Evolutionary conservation across 2,797 vertebrate genomes (phyloP).

Genomic region (Molothrus ater): DNA sequence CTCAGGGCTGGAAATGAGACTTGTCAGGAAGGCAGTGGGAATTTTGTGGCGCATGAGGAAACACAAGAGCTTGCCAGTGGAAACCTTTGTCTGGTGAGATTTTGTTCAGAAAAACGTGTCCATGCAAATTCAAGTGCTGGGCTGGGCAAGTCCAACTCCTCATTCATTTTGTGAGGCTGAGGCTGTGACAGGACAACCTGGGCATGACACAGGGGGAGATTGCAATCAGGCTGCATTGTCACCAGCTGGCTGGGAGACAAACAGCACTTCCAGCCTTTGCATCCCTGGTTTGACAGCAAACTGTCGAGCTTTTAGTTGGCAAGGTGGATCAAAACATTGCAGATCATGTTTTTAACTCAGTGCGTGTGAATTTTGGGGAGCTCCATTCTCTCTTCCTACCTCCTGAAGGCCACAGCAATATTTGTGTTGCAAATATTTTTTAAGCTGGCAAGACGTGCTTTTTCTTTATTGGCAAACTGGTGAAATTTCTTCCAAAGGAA

Average conservation of each 20-base stretch:
- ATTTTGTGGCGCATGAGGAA: neutral
- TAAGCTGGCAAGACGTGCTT: neutral
- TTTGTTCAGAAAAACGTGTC: neutral
- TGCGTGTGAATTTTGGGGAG: neutral
- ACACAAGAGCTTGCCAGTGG: neutral
- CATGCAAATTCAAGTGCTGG: neutral
- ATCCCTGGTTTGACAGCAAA: neutral
- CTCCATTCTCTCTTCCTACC: neutral
- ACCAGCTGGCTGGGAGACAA: neutral
- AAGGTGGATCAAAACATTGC: neutral
- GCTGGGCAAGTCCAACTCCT: neutral
- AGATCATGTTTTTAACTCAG: neutral
- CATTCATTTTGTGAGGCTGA: neutral
- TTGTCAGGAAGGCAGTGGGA: neutral
- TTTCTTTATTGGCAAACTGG: neutral
- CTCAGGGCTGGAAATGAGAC: conserved; percentile 15
- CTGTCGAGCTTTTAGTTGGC: neutral
- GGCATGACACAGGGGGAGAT: neutral
- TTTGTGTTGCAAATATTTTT: neutral
- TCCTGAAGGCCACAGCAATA: neutral
- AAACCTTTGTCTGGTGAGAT: neutral
- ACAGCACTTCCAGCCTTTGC: neutral
- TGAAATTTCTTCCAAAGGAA: conserved; percentile 18
- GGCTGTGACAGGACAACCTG: neutral
- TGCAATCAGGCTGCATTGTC: neutral